phyloP scores from a whole-genome alignment of 2,888 invertebrate genomes.

The Sisyra terminalis region DNA sequence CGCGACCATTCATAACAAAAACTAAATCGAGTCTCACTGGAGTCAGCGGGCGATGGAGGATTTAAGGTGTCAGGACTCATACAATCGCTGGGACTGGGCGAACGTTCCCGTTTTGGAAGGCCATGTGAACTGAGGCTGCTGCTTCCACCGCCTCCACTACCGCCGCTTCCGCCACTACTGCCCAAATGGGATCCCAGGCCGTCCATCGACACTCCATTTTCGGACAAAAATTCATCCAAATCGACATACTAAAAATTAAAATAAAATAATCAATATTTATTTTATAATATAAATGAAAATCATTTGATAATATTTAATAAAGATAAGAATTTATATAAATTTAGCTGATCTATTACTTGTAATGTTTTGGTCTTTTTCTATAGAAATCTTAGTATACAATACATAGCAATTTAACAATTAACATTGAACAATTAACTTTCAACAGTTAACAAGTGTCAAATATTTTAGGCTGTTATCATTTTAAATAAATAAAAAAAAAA shows the following conservation, averaged over 20 bases:
- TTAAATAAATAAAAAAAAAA: no score
- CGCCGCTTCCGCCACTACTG: conserved; percentile 30
- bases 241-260: conserved; percentile 70
- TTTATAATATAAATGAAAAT: no score
- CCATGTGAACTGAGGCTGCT: conserved; percentile 41
- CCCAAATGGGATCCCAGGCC: conserved; percentile 49
- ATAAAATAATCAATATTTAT: not conserved
- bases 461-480: no score
- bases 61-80: conserved; percentile 80
- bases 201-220: conserved; percentile 84
- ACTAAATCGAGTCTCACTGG: conserved; percentile 46
- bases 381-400: no score
- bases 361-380: no score
- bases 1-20: conserved; percentile 8
- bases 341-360: no score
- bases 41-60: conserved; percentile 79
- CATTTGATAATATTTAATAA: no score
- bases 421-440: no score
- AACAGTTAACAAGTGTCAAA: no score
- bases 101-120: conserved; percentile 68
- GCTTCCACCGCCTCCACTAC: conserved; percentile 36
- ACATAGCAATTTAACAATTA: no score
- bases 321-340: no score
- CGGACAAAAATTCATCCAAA: conserved; percentile 90
- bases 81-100: conserved; percentile 75